Evolutionary conservation across 2,797 vertebrate genomes (phyloP).

Genomic region (Momotus momota): DNA sequence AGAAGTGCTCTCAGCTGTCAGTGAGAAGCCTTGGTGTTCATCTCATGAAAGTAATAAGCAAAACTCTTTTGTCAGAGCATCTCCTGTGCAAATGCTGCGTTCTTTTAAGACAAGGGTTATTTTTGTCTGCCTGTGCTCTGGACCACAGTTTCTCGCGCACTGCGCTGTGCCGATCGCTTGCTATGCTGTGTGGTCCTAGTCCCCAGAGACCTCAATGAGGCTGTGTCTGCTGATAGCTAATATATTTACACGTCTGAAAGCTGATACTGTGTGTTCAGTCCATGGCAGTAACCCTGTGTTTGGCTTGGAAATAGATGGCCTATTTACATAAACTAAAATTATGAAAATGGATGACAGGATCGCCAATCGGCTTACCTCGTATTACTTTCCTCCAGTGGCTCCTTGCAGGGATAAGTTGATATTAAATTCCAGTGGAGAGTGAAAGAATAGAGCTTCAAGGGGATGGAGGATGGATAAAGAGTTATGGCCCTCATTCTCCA

Average conservation of each 20-base stretch:
- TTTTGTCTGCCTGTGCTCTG: background rate
- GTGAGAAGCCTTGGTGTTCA: background rate
- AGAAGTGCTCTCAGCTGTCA: background rate
- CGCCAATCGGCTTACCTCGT: background rate
- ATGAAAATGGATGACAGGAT: conserved; percentile 8
- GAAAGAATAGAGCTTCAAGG: background rate
- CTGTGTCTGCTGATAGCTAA: background rate
- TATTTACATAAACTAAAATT: conserved; percentile 34
- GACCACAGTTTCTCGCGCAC: background rate
- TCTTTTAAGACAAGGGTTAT: background rate
- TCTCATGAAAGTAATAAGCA: background rate
- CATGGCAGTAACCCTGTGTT: background rate
- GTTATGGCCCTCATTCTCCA: background rate
- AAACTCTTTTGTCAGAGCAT: background rate
- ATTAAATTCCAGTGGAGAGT: background rate
- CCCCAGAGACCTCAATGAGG: background rate
- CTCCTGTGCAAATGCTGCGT: background rate
- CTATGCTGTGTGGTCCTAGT: background rate
- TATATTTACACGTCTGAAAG: background rate
- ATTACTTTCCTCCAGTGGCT: background rate
- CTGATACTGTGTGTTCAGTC: background rate
- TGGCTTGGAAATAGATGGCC: conserved; percentile 13
- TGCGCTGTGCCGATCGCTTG: background rate
- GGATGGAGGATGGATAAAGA: background rate
- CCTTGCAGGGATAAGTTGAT: background rate